Conservation (phyloP, 2,888 invertebrate species). For the Hydrotaea cyrtoneurina region DNA sequence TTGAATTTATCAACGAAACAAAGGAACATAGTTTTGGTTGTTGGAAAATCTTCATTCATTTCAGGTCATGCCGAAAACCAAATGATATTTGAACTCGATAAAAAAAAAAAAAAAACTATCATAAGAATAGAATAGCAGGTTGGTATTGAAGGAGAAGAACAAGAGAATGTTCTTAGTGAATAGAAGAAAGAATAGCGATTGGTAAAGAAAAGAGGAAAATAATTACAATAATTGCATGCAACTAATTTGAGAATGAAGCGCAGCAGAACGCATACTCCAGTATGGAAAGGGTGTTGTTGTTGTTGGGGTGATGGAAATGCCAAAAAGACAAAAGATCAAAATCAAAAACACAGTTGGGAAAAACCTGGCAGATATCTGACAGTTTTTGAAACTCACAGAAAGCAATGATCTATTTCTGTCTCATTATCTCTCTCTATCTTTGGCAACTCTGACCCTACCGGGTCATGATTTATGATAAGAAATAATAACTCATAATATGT, state of each 20-base stretch:
- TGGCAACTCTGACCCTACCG: too few relatives aligned
- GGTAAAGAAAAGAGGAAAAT: constrained; percentile 56
- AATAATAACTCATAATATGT: too few relatives aligned
- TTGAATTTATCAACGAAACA: constrained; percentile 59
- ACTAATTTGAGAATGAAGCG: constrained; percentile 69
- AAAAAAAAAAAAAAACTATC: too few relatives aligned
- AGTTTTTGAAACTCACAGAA: too few relatives aligned
- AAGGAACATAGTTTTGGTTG: neutral
- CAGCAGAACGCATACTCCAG: constrained; percentile 60
- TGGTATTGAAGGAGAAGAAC: neutral
- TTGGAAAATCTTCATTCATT: constrained; percentile 14
- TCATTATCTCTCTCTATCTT: too few relatives aligned
- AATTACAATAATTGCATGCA: constrained; percentile 72
- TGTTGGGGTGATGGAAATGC: neutral
- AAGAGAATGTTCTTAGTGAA: neutral
- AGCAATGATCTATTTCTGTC: too few relatives aligned
- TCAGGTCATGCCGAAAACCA: constrained; percentile 50
- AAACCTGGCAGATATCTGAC: too few relatives aligned
- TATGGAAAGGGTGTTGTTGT: neutral
- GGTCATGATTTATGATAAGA: too few relatives aligned
- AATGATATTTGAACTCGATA: constrained; percentile 64
- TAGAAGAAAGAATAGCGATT: constrained; percentile 18
- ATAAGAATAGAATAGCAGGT: neutral
- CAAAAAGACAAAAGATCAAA: too few relatives aligned
- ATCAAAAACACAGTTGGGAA: too few relatives aligned